These are phyloP conservation scores for Lanius collurio DNA, from an alignment of 2,113 vertebrate species.

Conservation along the genomic window DNA sequence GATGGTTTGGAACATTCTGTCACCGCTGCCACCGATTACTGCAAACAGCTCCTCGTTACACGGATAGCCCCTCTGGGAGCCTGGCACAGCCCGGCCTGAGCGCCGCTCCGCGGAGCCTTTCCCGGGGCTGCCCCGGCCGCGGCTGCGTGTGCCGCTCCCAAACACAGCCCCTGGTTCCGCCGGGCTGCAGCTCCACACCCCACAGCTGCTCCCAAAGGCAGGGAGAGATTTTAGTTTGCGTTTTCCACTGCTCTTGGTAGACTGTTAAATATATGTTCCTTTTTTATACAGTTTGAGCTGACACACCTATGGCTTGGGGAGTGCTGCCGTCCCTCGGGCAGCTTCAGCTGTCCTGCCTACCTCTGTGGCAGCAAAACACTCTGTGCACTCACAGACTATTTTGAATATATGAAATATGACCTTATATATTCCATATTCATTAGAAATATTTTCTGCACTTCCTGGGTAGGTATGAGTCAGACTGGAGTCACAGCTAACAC, in stretches of 20 bases:
- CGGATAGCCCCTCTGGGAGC: slow-evolving; percentile 88
- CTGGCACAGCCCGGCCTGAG: slow-evolving; percentile 64
- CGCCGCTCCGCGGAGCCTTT: background rate
- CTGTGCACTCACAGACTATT: background rate
- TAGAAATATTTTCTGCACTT: background rate
- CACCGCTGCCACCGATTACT: slow-evolving; percentile 89
- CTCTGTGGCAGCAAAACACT: background rate
- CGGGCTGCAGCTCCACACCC: background rate
- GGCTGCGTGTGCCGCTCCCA: background rate
- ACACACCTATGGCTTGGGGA: background rate
- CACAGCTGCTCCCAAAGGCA: background rate
- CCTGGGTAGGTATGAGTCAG: slow-evolving; percentile 21
- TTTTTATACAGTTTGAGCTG: background rate
- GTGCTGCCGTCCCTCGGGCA: fast-evolving
- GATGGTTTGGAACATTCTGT: slow-evolving; percentile 96
- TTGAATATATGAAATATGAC: background rate
- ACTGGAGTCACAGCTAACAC: background rate
- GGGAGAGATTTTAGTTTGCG: background rate
- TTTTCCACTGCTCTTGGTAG: background rate
- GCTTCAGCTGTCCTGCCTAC: background rate
- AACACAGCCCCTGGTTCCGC: background rate
- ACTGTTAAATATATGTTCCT: background rate
- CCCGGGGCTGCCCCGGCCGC: background rate
- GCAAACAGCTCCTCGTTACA: slow-evolving; percentile 89
- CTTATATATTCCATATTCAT: slow-evolving; percentile 36